Conservation (phyloP, 2,113 vertebrate genomes). For the Gopherus flavomarginatus region DNA sequence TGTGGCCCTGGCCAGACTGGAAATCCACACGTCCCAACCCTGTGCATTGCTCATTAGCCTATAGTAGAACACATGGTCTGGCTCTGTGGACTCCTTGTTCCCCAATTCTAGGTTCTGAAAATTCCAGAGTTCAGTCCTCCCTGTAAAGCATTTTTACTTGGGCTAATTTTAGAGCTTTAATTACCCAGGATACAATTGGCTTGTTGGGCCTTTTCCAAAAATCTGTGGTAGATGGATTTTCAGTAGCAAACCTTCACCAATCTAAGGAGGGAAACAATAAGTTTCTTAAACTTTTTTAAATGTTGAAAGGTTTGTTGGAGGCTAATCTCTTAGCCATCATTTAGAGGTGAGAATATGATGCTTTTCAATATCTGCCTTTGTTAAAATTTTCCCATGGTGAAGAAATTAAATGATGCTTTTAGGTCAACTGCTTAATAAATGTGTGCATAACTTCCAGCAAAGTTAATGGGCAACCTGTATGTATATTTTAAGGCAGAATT, state of each 20-base stretch:
- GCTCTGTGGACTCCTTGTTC: neutral
- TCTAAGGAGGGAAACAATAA: neutral
- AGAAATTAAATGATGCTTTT: neutral
- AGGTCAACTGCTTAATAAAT: neutral
- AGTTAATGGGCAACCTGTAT: neutral
- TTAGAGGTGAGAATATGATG: neutral
- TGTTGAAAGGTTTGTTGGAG: neutral
- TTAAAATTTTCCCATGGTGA: neutral
- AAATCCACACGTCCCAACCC: neutral
- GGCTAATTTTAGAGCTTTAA: neutral
- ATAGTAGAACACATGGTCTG: neutral
- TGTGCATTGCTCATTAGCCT: neutral
- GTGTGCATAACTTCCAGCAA: neutral
- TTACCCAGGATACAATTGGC: neutral
- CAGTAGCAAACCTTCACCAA: neutral
- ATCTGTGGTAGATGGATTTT: neutral
- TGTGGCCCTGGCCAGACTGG: neutral
- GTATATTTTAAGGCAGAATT: neutral
- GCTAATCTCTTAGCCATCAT: fast-evolving
- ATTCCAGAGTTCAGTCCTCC: neutral
- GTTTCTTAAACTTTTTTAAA: neutral
- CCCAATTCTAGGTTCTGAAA: neutral
- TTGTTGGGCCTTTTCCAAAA: neutral
- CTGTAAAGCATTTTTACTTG: neutral
- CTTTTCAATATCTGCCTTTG: neutral